phyloP scores from a whole-genome alignment of 2,888 invertebrate species.

The Hedya salicella region DNA sequence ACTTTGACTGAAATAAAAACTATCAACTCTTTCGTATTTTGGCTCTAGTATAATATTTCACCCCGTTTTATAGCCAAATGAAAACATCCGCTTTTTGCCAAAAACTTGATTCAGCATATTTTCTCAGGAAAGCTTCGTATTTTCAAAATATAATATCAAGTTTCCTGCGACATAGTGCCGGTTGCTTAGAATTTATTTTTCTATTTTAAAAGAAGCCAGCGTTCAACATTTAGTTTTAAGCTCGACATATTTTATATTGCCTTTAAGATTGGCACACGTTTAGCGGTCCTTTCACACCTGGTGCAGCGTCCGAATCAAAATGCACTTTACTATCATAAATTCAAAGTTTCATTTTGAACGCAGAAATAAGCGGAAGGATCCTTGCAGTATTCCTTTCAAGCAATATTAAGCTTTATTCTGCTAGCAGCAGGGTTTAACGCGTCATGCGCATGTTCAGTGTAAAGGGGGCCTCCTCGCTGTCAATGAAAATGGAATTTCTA shows the following conservation, averaged over 20 bases:
- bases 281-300: constrained; percentile 36
- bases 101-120: background rate
- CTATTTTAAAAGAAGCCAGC: constrained; percentile 13
- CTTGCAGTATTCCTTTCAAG: constrained; percentile 16
- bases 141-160: background rate
- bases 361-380: constrained; percentile 1
- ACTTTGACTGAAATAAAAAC: too few relatives aligned
- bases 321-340: constrained; percentile 20
- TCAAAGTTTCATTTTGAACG: constrained; percentile 22
- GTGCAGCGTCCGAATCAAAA: constrained; percentile 22
- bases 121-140: constrained; percentile 2
- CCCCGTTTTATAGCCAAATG: too few relatives aligned
- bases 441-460: background rate
- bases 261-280: constrained; percentile 37
- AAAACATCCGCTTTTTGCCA: background rate
- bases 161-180: constrained; percentile 17
- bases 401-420: constrained; percentile 31
- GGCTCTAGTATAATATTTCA: too few relatives aligned
- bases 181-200: constrained; percentile 27
- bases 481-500: constrained; percentile 43
- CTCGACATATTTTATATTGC: constrained; percentile 31
- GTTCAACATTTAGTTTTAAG: constrained; percentile 34
- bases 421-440: constrained; percentile 5
- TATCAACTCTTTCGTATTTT: too few relatives aligned
- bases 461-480: constrained; percentile 33